Evolutionary conservation across 2,797 vertebrate species (phyloP), one percentile per base, ranked within the genome.

Genomic region (Sebastes steindachneri): DNA sequence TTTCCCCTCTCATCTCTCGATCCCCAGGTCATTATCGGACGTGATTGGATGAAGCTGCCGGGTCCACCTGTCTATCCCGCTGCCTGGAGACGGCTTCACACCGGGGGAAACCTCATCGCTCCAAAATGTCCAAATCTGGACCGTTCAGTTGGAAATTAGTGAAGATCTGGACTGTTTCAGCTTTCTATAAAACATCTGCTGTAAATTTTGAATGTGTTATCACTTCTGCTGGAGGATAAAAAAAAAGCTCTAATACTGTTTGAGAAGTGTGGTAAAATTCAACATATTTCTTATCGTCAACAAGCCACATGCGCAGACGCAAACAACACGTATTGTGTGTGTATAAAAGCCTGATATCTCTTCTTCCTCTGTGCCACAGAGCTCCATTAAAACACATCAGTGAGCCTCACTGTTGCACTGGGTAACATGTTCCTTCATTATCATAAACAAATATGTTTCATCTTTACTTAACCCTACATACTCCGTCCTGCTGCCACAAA

Each of bases 21-120:
- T 66, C 64, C 79, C 14, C 58, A 62, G 79, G 73, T 88, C 68
- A 78, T 86, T 82, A 87, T 58, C 3, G 25, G 65, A 53, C 14
- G 68, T 84, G 81, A 88, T 66, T 59, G 83, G 82, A 88, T 76
- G 48, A 80, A 80, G 41, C 59, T 14, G 2, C 55, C 11, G 15
- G 41, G 33, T 48, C 70, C 19, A 29, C 29, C 63, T 25, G 64
- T 58, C 65, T 60, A 80, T 73, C 33, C 51, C 0, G 17, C 63
- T 15, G 78, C 77, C 23, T 35, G 55, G 58, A 51, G 66, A 77
- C n/a, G 17, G 25, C 7, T 72, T 29, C 70, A 64, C 70, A 9
- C 54, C 35, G 1, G 66, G n/a, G 51, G 45, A 51, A 73, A 65
- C 64, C 8, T 45, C 10, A 25, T 8, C 17, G 15, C 69, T 35